phyloP scores from a whole-genome alignment of 1,140 invertebrate genomes.

The Pachypeltis micranthus region DNA sequence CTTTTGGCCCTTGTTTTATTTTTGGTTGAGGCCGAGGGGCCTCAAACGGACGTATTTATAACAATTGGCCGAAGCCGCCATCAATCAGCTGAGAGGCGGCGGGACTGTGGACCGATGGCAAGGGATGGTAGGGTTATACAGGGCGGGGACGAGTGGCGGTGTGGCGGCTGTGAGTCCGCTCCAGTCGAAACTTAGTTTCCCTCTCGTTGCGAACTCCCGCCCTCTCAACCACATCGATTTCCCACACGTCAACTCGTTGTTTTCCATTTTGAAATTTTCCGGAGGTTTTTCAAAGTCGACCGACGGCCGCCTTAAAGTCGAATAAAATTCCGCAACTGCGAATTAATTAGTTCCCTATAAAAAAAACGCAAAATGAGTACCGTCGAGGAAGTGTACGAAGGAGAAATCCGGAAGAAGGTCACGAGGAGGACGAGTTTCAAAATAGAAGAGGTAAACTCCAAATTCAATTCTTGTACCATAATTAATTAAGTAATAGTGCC shows the following conservation, averaged over 20 bases:
- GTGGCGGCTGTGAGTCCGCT: too few species aligned
- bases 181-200: too few species aligned
- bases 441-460: conserved; percentile 25
- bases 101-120: background rate
- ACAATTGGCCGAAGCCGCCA: conserved; percentile 13
- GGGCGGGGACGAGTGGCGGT: too few species aligned
- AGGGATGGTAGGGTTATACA: too few species aligned
- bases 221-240: too few species aligned
- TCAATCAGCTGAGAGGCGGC: conserved; percentile 2
- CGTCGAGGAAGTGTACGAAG: conserved; percentile 27
- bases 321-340: too few species aligned
- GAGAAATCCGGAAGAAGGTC: conserved; percentile 25
- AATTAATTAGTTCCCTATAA: too few species aligned
- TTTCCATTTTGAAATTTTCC: too few species aligned
- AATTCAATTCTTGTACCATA: background rate
- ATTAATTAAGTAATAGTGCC: too few species aligned
- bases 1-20: background rate
- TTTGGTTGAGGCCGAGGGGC: background rate
- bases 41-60: conserved; percentile 15
- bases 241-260: too few species aligned
- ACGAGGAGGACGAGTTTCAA: conserved; percentile 27
- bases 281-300: too few species aligned
- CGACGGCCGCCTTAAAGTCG: too few species aligned
- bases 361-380: conserved; percentile 23
- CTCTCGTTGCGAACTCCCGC: background rate